Base-by-base conservation (phyloP, 2,797 vertebrate genomes). In the Steatocranus sp. region DNA sequence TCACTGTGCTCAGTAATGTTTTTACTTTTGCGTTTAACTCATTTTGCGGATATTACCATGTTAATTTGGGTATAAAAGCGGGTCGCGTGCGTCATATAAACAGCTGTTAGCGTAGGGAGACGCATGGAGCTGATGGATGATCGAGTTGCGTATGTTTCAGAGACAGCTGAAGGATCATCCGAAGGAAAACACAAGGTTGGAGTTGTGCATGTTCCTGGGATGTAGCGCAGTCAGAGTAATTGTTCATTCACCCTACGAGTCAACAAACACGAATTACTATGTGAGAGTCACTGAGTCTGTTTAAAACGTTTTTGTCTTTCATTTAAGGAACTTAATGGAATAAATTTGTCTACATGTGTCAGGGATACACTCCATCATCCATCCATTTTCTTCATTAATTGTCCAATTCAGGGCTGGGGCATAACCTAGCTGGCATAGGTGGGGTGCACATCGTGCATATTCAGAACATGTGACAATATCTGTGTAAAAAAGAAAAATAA, bases 391-490 rank as follows among this genome's bases (percentile, higher is more conserved):
- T 5, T 27, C 9, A 27, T 23, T 43, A 27, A 25, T 27, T 70
- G 4, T 17, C 9, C 23, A 17, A 2, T 70, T 17, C 23, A 27
- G 23, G 3, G 38, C 23, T 27, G 63, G 6, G 27, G 63, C 38
- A 17, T 70, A 17, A 25, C 63, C 61, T 5, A 9, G 61, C 34
- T 38, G n/a, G 11, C 18, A 20, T 23, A 36, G 5, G 61, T 41
- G 61, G 61, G 18, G 32, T 36, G 9, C 32, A 36, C 18, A 0
- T 17, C 12, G 15, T 66, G 34, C 7, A 41, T 38, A 38, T 38
- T 68, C 61, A 68, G 38, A 66, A 68, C 63, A 43, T 3, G 36
- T 68, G 63, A 68, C 63, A 68, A 17, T 68, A 66, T 66, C 36
- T 15, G 36, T 68, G 56, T 61, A 36, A 36, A 36, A 25, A 12